phyloP scores from a whole-genome alignment of 2,888 invertebrate genomes.

The Agrochola lota region DNA sequence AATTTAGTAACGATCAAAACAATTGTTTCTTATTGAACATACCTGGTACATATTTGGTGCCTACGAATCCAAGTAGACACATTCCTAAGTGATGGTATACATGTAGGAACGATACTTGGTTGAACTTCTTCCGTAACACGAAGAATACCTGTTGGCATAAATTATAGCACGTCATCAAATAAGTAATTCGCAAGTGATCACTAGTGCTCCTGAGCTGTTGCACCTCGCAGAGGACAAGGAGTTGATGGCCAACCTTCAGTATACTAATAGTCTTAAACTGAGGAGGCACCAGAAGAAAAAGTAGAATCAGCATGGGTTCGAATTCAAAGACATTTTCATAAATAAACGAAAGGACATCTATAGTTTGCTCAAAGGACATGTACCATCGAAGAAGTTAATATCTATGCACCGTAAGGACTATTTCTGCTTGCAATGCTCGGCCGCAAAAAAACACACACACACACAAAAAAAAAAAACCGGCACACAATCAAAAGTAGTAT shows the following conservation, averaged over 20 bases:
- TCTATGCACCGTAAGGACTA: no score
- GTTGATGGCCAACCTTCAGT: no score
- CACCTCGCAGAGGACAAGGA: neutral
- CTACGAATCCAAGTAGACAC: slow-evolving; percentile 85
- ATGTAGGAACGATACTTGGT: slow-evolving; percentile 87
- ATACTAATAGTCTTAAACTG: neutral
- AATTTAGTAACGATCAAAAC: neutral
- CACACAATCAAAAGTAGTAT: neutral
- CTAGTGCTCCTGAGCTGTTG: neutral
- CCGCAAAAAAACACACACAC: neutral
- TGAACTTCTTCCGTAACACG: slow-evolving; percentile 87
- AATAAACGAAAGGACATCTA: neutral
- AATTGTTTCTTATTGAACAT: slow-evolving; percentile 36
- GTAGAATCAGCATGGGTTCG: neutral
- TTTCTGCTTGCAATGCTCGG: no score
- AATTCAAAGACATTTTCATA: neutral
- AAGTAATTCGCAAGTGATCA: neutral
- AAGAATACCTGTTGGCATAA: slow-evolving; percentile 83
- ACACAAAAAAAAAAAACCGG: neutral
- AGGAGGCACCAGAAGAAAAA: neutral
- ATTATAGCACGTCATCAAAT: neutral
- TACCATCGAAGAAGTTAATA: no score
- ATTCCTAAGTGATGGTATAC: slow-evolving; percentile 89
- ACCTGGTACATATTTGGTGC: slow-evolving; percentile 89
- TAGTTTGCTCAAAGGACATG: neutral